A percentile compares a stretch with the other conserved stretches of the same genome.
These are phyloP conservation scores for Chaetodon trifasciatus DNA, from an alignment of 2,797 vertebrate species.

Conservation along the genomic window DNA sequence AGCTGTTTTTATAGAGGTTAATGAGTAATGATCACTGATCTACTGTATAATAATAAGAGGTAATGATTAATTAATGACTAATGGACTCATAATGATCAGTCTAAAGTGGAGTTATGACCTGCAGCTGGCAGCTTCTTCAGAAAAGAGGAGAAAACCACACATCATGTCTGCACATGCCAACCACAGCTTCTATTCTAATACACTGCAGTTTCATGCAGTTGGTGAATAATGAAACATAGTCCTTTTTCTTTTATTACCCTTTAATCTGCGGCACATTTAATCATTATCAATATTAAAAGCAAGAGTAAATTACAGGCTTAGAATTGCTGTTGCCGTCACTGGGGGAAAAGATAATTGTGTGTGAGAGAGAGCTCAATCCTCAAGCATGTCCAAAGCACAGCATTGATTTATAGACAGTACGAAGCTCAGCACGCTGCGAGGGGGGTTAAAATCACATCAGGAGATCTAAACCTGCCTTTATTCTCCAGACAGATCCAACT, in stretches of 20 bases:
- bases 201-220: not conserved
- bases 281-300: slow-evolving; percentile 46
- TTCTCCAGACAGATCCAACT: not conserved
- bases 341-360: slow-evolving; percentile 23
- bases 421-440: slow-evolving; percentile 21
- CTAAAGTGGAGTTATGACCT: slow-evolving; percentile 51
- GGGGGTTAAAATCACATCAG: slow-evolving; percentile 21
- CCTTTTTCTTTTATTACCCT: slow-evolving; percentile 50
- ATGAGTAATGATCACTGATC: slow-evolving; percentile 29
- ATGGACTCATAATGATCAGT: slow-evolving; percentile 30
- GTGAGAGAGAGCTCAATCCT: slow-evolving; percentile 6
- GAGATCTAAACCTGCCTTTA: slow-evolving; percentile 2
- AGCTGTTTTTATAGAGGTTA: slow-evolving; percentile 15
- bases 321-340: slow-evolving; percentile 28
- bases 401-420: slow-evolving; percentile 51
- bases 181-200: not conserved
- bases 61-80: slow-evolving; percentile 56
- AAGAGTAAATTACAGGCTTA: slow-evolving; percentile 50
- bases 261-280: slow-evolving; percentile 52
- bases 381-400: slow-evolving; percentile 28
- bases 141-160: slow-evolving; percentile 16
- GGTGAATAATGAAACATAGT: slow-evolving; percentile 16
- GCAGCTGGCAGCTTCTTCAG: not conserved
- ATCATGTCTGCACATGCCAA: slow-evolving; percentile 5
- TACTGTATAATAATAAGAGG: slow-evolving; percentile 17